Percentiles rank a stretch among this genome's conserved stretches.
phyloP scores from a whole-genome alignment of 2,888 invertebrate species.

The Rhyacophila evoluta region DNA sequence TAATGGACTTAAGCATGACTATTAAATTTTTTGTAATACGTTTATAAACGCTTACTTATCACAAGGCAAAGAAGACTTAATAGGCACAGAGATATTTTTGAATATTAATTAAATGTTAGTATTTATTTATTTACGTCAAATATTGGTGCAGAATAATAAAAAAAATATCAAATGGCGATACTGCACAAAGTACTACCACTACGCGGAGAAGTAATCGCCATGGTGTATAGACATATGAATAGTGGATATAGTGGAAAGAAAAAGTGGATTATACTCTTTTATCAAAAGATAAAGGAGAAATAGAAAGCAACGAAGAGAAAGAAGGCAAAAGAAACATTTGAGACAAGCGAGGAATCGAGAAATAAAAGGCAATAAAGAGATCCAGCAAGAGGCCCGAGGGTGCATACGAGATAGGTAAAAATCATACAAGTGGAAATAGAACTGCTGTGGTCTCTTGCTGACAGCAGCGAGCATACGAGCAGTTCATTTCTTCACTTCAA shows the following conservation, averaged over 20 bases:
- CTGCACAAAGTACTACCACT: no score
- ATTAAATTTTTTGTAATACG: no score
- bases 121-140: no score
- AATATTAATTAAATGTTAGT: no score
- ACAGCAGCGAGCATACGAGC: neutral
- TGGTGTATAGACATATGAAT: no score
- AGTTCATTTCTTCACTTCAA: neutral
- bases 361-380: constrained; percentile 52
- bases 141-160: no score
- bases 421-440: constrained; percentile 45
- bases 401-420: constrained; percentile 27
- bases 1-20: no score
- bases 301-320: neutral
- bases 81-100: no score
- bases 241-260: neutral
- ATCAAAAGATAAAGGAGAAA: constrained; percentile 25
- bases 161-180: no score
- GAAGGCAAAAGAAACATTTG: constrained; percentile 33
- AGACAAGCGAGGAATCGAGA: constrained; percentile 47
- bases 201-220: no score
- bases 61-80: no score
- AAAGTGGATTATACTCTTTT: constrained; percentile 38
- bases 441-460: neutral
- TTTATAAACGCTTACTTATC: no score
- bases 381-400: constrained; percentile 32